Base-by-base conservation (phyloP, 53 echinoderm and acorn worm genomes). In the Zoroaster sp. region DNA sequence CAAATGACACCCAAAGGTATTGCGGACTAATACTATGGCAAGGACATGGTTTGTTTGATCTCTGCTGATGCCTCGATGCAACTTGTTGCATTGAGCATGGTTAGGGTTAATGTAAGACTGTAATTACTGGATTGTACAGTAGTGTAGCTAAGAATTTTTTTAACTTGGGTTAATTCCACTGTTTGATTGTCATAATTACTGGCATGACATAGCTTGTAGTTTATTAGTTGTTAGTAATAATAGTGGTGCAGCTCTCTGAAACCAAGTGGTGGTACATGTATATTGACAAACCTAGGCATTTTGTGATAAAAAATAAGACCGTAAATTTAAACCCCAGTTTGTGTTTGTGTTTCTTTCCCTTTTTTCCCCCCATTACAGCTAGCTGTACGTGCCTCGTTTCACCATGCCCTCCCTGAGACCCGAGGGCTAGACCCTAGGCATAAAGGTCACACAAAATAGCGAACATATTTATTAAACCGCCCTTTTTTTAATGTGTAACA, bases 291-390 rank as follows among this genome's bases (percentile, higher is more conserved):
- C 63, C 63, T 59, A 59, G 63, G 63, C 63, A 21, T 59, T 59
- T 8, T 59, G 63, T 74, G 17, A 2, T 20, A 20, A 4, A 40
- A 37, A 39, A 12, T 23, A 74, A 35, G 43, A 23, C 21, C 25
- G 30, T 12, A 76, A 8, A 35, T 79, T 59, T 79, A 79, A 79
- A 79, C 65, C 40, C 59, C 79, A 55, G 41, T 82, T 71, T n/a
- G n/a, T n/a, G n/a, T n/a, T 70, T 85, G 85, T 85, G 85, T 85
- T 85, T 85, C 85, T 70, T 85, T 71, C 71, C 9, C 70, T 85
- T 85, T 45, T 49, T 59, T 59, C 49, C 49, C 70, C 42, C 85
- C 70, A 18, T 71, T 85, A n/a, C 85, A 85, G 85, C 85, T 85
- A 85, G 85, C 85, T 34, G 70, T 85, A 70, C 71, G 67, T 71